Percentiles rank a stretch among this genome's conserved stretches.
Evolutionary conservation across 2,113 vertebrate species (phyloP).

Genomic region (Tapirus terrestris): DNA sequence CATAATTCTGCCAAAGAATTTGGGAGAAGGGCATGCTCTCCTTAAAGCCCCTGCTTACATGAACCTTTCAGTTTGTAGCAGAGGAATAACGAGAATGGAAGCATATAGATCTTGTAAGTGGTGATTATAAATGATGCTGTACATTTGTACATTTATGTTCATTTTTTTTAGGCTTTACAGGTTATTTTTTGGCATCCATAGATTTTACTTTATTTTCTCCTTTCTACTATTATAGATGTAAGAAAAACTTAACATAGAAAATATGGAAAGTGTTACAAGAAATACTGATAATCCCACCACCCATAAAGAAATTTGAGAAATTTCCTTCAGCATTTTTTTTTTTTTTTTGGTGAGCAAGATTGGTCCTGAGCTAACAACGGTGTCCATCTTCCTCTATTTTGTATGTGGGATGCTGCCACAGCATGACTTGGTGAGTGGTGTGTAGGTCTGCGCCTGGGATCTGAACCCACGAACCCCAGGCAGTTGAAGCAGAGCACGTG

Average conservation of each 20-base stretch:
- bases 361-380: too few relatives aligned
- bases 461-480: too few relatives aligned
- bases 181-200: background rate
- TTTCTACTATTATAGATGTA: background rate
- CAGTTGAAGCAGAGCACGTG: too few relatives aligned
- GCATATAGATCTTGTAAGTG: background rate
- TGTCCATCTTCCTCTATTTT: too few relatives aligned
- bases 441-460: too few relatives aligned
- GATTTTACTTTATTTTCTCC: conserved; percentile 17
- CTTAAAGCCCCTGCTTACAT: background rate
- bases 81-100: background rate
- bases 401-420: too few relatives aligned
- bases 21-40: background rate
- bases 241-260: background rate
- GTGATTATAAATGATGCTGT: background rate
- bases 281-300: background rate
- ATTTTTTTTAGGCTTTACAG: background rate
- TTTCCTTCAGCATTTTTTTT: background rate
- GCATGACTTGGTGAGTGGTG: too few relatives aligned
- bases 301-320: background rate
- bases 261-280: background rate
- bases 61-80: background rate
- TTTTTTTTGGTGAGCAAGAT: background rate
- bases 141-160: background rate
- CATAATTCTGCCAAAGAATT: background rate